Conservation (phyloP, 2,113 vertebrate species). For the Philantomba maxwellii region DNA sequence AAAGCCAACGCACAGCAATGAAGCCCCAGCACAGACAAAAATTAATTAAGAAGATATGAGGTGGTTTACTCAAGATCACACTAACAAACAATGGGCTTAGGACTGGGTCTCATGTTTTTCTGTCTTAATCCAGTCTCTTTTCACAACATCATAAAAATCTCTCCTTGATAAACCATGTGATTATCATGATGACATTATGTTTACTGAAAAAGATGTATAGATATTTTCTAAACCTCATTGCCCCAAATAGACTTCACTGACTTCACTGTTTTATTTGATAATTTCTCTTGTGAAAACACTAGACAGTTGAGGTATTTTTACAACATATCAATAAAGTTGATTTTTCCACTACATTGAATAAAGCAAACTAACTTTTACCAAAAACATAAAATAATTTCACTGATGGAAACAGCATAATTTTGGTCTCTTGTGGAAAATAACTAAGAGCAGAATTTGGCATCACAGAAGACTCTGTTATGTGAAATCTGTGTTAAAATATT, state of each 20-base stretch:
- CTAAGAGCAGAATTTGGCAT: conserved; percentile 31
- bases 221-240: neutral
- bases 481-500: conserved; percentile 45
- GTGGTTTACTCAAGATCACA: neutral
- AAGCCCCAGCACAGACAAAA: neutral
- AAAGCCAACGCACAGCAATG: rapidly evolving
- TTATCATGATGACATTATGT: neutral
- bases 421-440: conserved; percentile 1
- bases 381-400: conserved; percentile 35
- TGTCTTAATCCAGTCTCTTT: neutral
- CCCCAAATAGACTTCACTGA: neutral
- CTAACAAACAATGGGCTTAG: neutral
- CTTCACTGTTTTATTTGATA: neutral
- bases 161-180: neutral
- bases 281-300: conserved; percentile 31
- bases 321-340: neutral
- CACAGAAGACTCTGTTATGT: conserved; percentile 8
- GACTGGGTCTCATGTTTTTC: neutral
- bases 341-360: conserved; percentile 25
- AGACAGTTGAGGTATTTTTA: neutral
- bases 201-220: neutral
- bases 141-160: neutral
- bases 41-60: neutral
- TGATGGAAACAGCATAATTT: conserved; percentile 17
- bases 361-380: conserved; percentile 41